phyloP scores from a whole-genome alignment of 2,797 vertebrate species.

The Pseudotriccus pelzelni region DNA sequence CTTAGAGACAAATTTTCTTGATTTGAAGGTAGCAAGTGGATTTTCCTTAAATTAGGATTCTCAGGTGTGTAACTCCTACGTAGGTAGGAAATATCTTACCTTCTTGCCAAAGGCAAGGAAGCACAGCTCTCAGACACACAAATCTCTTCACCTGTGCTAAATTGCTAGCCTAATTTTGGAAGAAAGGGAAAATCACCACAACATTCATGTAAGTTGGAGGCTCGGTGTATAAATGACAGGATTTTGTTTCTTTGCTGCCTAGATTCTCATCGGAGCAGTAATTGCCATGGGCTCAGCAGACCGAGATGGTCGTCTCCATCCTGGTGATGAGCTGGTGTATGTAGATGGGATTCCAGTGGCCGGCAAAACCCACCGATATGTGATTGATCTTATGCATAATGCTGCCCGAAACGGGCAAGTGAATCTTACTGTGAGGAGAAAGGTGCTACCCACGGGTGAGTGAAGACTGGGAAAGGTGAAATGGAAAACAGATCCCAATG shows the following conservation, averaged over 20 bases:
- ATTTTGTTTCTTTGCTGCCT: slow-evolving; percentile 29
- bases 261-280: slow-evolving; percentile 97
- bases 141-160: neutral
- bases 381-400: slow-evolving; percentile 97
- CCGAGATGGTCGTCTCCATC: slow-evolving; percentile 91
- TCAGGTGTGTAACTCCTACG: neutral
- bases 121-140: neutral
- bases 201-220: neutral
- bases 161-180: neutral
- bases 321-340: slow-evolving; percentile 93
- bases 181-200: neutral
- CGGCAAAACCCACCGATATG: slow-evolving; percentile 96
- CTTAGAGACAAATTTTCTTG: neutral
- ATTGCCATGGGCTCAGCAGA: slow-evolving; percentile 98
- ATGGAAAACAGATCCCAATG: neutral
- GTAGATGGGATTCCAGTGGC: slow-evolving; percentile 94
- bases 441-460: slow-evolving; percentile 85
- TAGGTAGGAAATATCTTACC: neutral
- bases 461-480: neutral
- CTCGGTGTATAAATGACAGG: neutral
- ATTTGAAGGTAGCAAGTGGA: neutral
- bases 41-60: neutral
- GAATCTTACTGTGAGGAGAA: slow-evolving; percentile 92
- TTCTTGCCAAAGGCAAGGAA: neutral
- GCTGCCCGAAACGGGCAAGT: slow-evolving; percentile 95